Evolutionary conservation across 64 coral and sea anemone genomes (phyloP).

Genomic region (Pachyseris speciosa): DNA sequence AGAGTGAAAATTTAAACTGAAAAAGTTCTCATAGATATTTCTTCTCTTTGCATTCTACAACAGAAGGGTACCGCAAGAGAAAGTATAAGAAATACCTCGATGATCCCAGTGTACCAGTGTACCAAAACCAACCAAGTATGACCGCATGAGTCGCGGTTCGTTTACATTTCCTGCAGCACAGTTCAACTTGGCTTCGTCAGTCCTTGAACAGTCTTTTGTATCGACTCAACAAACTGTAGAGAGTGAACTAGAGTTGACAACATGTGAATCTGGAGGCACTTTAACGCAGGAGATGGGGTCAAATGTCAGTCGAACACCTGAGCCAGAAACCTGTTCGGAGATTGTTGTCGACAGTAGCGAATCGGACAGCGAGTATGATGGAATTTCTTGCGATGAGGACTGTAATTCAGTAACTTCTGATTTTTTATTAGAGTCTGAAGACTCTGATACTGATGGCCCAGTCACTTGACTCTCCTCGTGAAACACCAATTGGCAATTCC

Average conservation of each 20-base stretch:
- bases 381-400: neutral
- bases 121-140: slow-evolving; percentile 21
- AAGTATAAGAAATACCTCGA: slow-evolving; percentile 43
- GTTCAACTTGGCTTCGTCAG: neutral
- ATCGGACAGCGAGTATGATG: neutral
- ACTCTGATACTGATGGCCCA: neutral
- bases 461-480: neutral
- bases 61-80: neutral
- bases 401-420: neutral
- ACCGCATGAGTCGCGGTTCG: neutral
- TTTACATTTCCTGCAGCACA: too few relatives aligned
- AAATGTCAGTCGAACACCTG: neutral
- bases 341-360: neutral
- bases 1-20: too few relatives aligned
- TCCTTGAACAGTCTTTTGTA: neutral
- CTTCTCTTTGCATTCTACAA: neutral
- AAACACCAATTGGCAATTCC: neutral
- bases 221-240: neutral
- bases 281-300: neutral
- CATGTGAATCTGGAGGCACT: neutral
- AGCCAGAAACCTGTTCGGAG: neutral
- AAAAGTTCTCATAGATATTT: neutral
- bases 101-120: slow-evolving; percentile 28
- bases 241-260: neutral
- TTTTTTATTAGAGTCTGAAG: neutral